These are phyloP conservation scores for Ceratosolen solmsi DNA, from an alignment of 1,140 invertebrate species.

Conservation along the genomic window DNA sequence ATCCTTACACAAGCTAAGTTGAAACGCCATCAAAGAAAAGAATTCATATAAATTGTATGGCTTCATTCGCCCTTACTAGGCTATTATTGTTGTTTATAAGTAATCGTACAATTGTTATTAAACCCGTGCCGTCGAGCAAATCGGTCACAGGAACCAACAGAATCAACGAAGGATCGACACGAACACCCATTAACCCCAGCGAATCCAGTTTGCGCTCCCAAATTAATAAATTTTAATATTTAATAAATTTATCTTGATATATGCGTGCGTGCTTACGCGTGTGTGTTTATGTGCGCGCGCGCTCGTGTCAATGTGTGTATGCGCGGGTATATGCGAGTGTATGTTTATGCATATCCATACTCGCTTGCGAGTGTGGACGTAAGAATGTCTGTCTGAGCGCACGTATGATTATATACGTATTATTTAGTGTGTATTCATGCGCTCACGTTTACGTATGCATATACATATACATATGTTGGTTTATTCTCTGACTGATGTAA, in stretches of 20 bases:
- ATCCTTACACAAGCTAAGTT: not conserved
- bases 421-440: not conserved
- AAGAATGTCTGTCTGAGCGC: no score
- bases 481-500: no score
- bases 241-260: conserved; percentile 56
- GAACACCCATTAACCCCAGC: conserved; percentile 32
- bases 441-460: not conserved
- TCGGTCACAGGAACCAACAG: not conserved
- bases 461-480: not conserved
- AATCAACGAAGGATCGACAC: no score
- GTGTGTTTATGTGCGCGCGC: conserved; percentile 56
- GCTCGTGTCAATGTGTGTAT: no score
- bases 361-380: no score
- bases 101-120: conserved; percentile 28
- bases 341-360: no score
- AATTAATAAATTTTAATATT: conserved; percentile 60
- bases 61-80: not conserved
- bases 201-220: conserved; percentile 61
- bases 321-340: conserved; percentile 29
- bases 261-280: conserved; percentile 52
- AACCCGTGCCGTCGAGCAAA: conserved; percentile 29
- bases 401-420: conserved; percentile 1
- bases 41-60: not conserved
- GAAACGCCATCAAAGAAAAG: conserved; percentile 7
- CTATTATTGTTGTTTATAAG: not conserved